Evolutionary conservation across 2,797 vertebrate genomes (phyloP), one percentile per base, ranked within the genome.

Genomic region (Melopsittacus undulatus): DNA sequence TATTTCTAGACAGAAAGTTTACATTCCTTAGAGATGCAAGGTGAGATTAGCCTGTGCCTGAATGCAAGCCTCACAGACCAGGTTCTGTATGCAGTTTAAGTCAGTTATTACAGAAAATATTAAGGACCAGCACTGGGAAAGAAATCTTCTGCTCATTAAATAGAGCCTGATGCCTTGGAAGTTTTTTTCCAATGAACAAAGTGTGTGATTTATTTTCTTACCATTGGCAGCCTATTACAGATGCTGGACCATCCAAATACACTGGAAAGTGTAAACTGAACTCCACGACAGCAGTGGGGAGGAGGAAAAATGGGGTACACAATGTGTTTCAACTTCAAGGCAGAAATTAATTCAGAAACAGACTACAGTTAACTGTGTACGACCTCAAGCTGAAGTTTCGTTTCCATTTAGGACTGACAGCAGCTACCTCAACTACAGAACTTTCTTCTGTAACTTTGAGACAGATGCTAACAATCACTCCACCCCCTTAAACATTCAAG

Each of bases 381-480:
- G 80, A n/a, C 30, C 48, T n/a, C 26, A 69, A 62, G 15, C 2
- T 34, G 10, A 94, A 69, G 38, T 26, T 84, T 62, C 57, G 9
- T 66, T 90, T 66, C 69, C 21, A 13, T 34, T 83, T 52, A 48
- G 19, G 54, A 84, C 40, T 19, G 9, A 2, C 13, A 68, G 14
- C 59, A 90, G 61, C 59, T 83, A 36, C 23, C 9, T 8, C 18
- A 89, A 32, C 9, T 8, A 36, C 19, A 43, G 46, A 78, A 66
- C 69, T 90, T 94, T 66, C 54, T 83, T 67, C 46, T 69, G 13
- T 46, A 72, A 76, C 30, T 82, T 81, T 11, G 14, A 83, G 23
- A 73, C 77, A 95, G 86, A 95, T 87, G 74, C 90, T 94, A 51
- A 76, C 38, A 84, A 66, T 51, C 66, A 36, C 26, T 81, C 51